Evolutionary conservation across 1,140 invertebrate genomes (phyloP).

Genomic region (Zaprionus vittiger): DNA sequence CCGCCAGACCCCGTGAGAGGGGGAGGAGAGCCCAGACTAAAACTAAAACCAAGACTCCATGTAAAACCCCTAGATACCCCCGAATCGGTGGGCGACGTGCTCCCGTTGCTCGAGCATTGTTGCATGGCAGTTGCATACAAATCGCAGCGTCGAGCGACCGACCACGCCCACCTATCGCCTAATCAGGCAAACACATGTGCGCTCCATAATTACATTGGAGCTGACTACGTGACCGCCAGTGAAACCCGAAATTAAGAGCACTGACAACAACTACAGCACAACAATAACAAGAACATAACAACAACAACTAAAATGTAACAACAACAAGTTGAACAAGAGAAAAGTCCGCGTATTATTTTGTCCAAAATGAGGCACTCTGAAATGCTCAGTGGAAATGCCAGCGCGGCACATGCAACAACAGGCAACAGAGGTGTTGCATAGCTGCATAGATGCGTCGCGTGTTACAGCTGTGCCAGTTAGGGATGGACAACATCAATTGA

Average conservation of each 20-base stretch:
- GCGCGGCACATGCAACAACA: slow-evolving; percentile 17
- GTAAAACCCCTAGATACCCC: neutral
- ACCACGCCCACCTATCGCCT: slow-evolving; percentile 62
- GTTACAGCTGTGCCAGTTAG: neutral
- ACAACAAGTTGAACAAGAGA: slow-evolving; percentile 17
- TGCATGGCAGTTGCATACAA: slow-evolving; percentile 60
- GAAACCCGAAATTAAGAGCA: slow-evolving; percentile 81
- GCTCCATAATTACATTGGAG: slow-evolving; percentile 74
- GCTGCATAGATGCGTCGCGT: slow-evolving; percentile 43
- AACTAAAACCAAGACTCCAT: neutral
- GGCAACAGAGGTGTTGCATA: slow-evolving; percentile 60
- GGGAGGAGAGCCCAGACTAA: neutral
- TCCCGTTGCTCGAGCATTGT: slow-evolving; percentile 8
- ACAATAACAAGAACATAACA: slow-evolving; percentile 13
- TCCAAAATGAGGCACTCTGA: slow-evolving; percentile 56
- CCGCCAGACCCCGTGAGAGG: neutral
- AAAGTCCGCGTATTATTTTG: slow-evolving; percentile 55
- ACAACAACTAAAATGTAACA: slow-evolving; percentile 19
- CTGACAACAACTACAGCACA: slow-evolving; percentile 29
- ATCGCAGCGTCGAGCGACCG: slow-evolving; percentile 36
- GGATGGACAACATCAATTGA: slow-evolving; percentile 9
- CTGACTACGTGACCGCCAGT: slow-evolving; percentile 66
- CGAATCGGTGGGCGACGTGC: neutral
- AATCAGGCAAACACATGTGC: slow-evolving; percentile 81
- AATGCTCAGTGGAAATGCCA: slow-evolving; percentile 25